Base-by-base conservation (phyloP, 2,797 vertebrate species). In the Loriculus beryllinus region DNA sequence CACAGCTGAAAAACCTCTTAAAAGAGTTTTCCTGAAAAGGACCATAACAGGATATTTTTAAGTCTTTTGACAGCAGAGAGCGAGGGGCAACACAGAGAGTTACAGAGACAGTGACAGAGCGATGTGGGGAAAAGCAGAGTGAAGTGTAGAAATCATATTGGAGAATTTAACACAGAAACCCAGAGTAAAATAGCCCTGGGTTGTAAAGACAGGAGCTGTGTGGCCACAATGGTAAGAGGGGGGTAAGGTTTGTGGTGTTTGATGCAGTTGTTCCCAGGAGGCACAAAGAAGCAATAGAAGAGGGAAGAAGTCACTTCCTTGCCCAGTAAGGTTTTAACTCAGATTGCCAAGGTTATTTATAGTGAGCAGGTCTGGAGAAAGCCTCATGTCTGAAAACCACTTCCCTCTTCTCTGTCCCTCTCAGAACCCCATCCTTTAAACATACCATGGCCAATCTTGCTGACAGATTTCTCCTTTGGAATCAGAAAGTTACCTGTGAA, bases 391-490 rank as follows among this genome's bases (percentile, higher is more conserved):
- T 63, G 35, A 75, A 45, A 83, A 45, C 12, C 48, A 59, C 31
- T 26, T n/a, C 2, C 14, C 54, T 39, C 18, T 10, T 26, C 9
- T 8, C n/a, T 25, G 26, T 9, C 31, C 42, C 62, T 48, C 68
- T 35, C 35, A 49, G 79, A 84, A 35, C 6, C 31, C 23, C 26
- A 14, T 13, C 28, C 43, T 13, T 68, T 45, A 40, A 54, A 94
- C 98, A 93, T 94, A 99, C 99, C 99, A 0, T 99, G 99, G 79
- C 99, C 99, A 15, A 99, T 98, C 98, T 99, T 99, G 97, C 99
- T 99, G 71, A 99, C 35, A 0, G 99, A 99, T 43, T 86, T 98
- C 93, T 99, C 98, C 63, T 96, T 99, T 28, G 98, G 97, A 51
- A 99, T 90, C 40, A 97, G 96, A 95, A 99, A 99, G 74, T 99